Conservation (phyloP, 1,140 invertebrate genomes). For the Argopecten irradians region DNA sequence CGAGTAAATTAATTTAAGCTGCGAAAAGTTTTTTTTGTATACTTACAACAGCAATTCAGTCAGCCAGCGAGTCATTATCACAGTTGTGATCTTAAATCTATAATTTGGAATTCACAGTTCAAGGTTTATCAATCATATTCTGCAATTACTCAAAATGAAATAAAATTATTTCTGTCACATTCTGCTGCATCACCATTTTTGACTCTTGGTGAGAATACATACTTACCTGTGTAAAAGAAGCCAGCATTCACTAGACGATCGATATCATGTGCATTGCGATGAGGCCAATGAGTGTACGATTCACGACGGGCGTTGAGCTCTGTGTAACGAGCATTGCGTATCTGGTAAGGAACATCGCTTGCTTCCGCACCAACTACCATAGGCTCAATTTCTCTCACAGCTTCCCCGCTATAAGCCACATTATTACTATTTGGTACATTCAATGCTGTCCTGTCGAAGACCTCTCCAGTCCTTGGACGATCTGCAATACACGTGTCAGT, state of each 20-base stretch:
- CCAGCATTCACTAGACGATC: neutral
- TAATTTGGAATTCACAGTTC: too few species aligned
- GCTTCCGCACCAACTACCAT: neutral
- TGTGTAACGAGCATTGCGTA: neutral
- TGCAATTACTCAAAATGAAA: too few species aligned
- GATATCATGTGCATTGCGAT: neutral
- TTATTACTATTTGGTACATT: neutral
- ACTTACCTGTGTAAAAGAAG: neutral
- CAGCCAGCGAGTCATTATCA: too few species aligned
- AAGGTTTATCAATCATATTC: too few species aligned
- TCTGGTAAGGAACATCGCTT: neutral
- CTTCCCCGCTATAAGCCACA: neutral
- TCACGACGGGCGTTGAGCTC: neutral
- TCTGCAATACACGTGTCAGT: neutral
- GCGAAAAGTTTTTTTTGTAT: too few species aligned
- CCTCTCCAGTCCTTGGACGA: neutral
- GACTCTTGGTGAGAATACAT: too few species aligned
- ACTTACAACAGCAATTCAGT: too few species aligned
- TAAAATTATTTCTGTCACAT: too few species aligned
- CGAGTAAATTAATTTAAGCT: too few species aligned
- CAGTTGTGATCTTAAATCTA: too few species aligned
- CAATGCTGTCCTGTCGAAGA: neutral
- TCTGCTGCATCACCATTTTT: too few species aligned
- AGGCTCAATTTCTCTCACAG: neutral
- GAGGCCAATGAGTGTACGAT: neutral